A percentile compares a stretch with the other conserved stretches of the same genome.
Evolutionary conservation across 2,888 invertebrate species (phyloP).

Genomic region (Andrena flavipes): DNA sequence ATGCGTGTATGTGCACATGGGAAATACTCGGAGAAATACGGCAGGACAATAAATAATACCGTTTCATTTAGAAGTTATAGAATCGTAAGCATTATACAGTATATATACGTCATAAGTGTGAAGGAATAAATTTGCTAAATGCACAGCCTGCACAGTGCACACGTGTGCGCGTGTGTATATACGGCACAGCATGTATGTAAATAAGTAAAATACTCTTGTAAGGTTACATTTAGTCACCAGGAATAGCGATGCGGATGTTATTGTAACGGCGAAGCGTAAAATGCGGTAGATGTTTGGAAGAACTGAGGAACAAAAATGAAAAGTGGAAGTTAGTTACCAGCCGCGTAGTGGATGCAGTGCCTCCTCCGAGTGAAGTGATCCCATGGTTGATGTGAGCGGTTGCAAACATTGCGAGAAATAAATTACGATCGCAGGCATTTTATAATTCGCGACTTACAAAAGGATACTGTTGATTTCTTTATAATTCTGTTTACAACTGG

Average conservation of each 20-base stretch:
- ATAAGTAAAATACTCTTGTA: conserved; percentile 67
- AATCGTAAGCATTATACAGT: conserved; percentile 73
- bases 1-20: conserved; percentile 39
- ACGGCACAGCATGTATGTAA: conserved; percentile 61
- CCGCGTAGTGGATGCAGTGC: conserved; percentile 76
- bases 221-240: conserved; percentile 75
- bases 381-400: neutral
- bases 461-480: no score
- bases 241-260: conserved; percentile 73
- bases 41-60: conserved; percentile 83
- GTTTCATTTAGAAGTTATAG: conserved; percentile 81
- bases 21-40: conserved; percentile 73
- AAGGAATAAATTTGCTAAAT: conserved; percentile 71
- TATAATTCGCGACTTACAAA: neutral
- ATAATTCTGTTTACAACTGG: no score
- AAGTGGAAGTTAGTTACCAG: conserved; percentile 65
- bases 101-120: conserved; percentile 69
- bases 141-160: conserved; percentile 46
- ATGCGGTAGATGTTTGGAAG: conserved; percentile 79
- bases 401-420: neutral
- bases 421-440: neutral
- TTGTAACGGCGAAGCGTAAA: conserved; percentile 76
- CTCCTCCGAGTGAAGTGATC: conserved; percentile 39
- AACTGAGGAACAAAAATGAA: conserved; percentile 56
- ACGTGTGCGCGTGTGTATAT: conserved; percentile 58